Percentiles rank a stretch among this genome's conserved stretches.
phyloP scores from a whole-genome alignment of 2,797 vertebrate species.

The Pseudomugil gertrudae region DNA sequence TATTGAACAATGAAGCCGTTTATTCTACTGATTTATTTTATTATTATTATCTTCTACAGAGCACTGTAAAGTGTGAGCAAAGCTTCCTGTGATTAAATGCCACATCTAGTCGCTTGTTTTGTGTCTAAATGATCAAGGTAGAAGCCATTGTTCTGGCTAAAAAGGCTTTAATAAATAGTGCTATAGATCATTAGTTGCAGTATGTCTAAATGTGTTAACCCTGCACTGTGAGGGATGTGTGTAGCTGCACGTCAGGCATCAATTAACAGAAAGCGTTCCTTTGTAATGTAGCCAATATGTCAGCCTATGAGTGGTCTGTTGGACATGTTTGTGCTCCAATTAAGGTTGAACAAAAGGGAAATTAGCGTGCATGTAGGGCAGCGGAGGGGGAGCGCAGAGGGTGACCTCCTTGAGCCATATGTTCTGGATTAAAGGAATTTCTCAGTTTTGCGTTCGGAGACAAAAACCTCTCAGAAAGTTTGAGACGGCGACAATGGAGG shows the following conservation, averaged over 20 bases:
- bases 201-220: neutral
- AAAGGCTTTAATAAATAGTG: neutral
- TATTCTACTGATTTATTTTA: neutral
- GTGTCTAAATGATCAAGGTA: neutral
- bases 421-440: constrained; percentile 34
- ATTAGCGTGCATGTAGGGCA: constrained; percentile 55
- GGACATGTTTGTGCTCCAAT: constrained; percentile 60
- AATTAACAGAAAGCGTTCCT: neutral
- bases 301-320: neutral
- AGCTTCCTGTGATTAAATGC: neutral
- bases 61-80: neutral
- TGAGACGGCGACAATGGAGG: neutral
- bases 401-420: constrained; percentile 61
- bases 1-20: neutral
- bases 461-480: constrained; percentile 13
- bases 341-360: constrained; percentile 59
- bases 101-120: neutral
- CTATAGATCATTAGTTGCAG: neutral
- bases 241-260: constrained; percentile 10
- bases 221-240: neutral
- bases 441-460: constrained; percentile 12
- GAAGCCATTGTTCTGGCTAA: neutral
- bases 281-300: constrained; percentile 41
- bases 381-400: constrained; percentile 38
- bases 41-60: neutral